Conservation (phyloP, 2,888 invertebrate species). For the Acanthosepion pharaonis region DNA sequence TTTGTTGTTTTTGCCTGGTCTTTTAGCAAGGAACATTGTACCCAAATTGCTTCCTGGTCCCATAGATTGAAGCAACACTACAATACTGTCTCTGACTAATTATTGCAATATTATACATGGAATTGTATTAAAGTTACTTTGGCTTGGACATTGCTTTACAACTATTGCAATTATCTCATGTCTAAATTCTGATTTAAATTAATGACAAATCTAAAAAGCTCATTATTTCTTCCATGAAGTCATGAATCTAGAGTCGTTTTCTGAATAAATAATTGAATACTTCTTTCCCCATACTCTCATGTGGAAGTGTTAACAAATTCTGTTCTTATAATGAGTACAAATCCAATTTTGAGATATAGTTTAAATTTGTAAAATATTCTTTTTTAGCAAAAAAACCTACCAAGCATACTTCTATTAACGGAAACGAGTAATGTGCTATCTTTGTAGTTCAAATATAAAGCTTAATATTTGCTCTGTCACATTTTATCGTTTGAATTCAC, state of each 20-base stretch:
- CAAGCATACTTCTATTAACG: neutral
- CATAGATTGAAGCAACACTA: slow-evolving; percentile 38
- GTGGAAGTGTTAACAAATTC: neutral
- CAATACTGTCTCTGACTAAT: slow-evolving; percentile 24
- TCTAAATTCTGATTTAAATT: slow-evolving; percentile 35
- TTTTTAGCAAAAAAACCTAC: neutral
- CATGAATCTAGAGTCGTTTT: neutral
- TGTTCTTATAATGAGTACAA: neutral
- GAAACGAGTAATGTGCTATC: neutral
- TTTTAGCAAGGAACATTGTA: slow-evolving; percentile 42
- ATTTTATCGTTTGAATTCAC: neutral
- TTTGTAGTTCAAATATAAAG: neutral
- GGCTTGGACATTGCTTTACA: neutral
- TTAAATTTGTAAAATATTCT: neutral
- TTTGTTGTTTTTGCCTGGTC: neutral
- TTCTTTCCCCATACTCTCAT: neutral
- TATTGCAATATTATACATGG: neutral
- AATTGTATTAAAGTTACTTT: neutral
- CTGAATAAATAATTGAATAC: neutral
- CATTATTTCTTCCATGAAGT: neutral
- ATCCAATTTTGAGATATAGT: neutral
- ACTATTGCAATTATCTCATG: neutral
- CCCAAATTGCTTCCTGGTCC: slow-evolving; percentile 34
- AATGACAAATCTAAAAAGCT: neutral
- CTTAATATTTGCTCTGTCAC: neutral